A percentile compares a stretch with the other conserved stretches of the same genome.
Conservation (phyloP, 2,113 vertebrate species). For the Oceanodroma tethys region DNA sequence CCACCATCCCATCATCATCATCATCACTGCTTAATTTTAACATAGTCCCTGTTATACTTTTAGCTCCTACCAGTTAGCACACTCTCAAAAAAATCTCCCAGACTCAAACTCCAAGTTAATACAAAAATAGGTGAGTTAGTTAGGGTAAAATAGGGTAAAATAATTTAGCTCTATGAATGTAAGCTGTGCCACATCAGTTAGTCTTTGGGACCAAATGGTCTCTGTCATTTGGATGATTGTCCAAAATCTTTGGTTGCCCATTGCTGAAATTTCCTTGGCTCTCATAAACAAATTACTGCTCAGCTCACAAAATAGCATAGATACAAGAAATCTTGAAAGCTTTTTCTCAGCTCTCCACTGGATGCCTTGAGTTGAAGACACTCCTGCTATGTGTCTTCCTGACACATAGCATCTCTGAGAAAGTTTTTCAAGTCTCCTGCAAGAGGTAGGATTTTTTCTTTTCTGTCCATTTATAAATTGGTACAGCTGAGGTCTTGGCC, state of each 20-base stretch:
- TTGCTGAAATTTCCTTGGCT: background rate
- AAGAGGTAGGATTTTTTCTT: background rate
- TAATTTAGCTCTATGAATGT: background rate
- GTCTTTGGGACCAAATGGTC: background rate
- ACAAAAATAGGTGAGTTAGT: background rate
- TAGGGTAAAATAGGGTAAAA: background rate
- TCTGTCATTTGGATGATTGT: background rate
- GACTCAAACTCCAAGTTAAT: background rate
- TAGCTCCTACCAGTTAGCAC: background rate
- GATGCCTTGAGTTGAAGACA: background rate
- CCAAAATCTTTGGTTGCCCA: background rate
- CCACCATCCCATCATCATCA: background rate
- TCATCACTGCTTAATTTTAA: background rate
- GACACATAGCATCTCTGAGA: background rate
- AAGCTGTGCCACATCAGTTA: background rate
- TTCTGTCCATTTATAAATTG: background rate
- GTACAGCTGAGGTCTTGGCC: background rate
- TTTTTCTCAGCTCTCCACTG: background rate
- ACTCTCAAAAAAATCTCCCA: background rate
- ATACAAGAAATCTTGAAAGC: background rate
- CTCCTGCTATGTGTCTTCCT: background rate
- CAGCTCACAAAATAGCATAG: background rate
- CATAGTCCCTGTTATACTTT: background rate
- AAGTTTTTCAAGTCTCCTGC: background rate
- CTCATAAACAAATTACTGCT: background rate